Evolutionary conservation across 2,888 invertebrate species (phyloP), one percentile per base, ranked within the genome.

Genomic region (Trimorus sp.): DNA sequence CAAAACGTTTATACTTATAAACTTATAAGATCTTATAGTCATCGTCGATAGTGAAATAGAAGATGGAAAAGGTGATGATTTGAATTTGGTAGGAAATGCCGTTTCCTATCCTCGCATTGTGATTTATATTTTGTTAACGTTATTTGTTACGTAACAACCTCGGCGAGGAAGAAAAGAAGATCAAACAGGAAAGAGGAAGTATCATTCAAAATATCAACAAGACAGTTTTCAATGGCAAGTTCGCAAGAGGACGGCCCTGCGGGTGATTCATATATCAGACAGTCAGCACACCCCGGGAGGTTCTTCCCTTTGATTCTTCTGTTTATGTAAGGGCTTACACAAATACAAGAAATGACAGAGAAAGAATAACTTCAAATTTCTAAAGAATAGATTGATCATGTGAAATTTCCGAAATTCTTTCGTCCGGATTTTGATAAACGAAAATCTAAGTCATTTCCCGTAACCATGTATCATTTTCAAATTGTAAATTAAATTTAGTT

Each of bases 201-300:
- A 82, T 82, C 78, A 82, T 77, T 82, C 82, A 74, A 78, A 78
- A 74, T 70, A 82, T 82, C 82, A 82, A 82, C 82, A 74, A 82
- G 82, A 59, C 63, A 59, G 68, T 70, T 69, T 73, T 69, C 77
- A 82, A 78, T 74, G 42, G 78, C 76, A 45, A 77, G 73, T 74
- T 82, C 36, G 76, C 76, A 69, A 81, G 77, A 68, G 62, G 74
- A 65, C 81, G 59, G 56, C 75, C 12, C 76, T 42, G 74, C 73
- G 70, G 73, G 82, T 77, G 82, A 84, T 87, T 86, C 87, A 90
- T 90, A 90, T 86, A 89, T 90, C 89, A 89, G 88, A 76, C 84
- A 89, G 89, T 90, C 89, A 89, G 86, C 89, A 87, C 88, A 85
- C 90, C 70, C 86, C 88, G 85, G 90, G 90, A 85, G 89, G 11